phyloP scores from a whole-genome alignment of 2,888 invertebrate species.

The Gastracanthus pulcherrimus region DNA sequence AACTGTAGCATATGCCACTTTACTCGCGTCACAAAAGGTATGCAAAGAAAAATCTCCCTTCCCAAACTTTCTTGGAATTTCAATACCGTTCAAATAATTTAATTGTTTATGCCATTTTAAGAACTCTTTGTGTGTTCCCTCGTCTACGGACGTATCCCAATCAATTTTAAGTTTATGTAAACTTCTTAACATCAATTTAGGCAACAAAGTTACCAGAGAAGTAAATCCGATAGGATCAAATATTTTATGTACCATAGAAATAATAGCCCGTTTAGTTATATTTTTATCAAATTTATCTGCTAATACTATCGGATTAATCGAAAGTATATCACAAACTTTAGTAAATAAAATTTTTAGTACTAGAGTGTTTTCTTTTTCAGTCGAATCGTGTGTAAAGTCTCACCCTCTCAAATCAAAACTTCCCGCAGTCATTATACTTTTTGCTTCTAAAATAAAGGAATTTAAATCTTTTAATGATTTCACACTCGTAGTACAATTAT shows the following conservation, averaged over 20 bases:
- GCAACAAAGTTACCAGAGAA: constrained; percentile 54
- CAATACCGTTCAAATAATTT: constrained; percentile 48
- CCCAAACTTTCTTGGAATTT: constrained; percentile 58
- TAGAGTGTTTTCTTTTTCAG: constrained; percentile 31
- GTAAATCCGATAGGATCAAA: constrained; percentile 61
- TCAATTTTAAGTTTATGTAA: constrained; percentile 47
- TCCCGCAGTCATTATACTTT: constrained; percentile 46
- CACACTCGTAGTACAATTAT: constrained; percentile 61
- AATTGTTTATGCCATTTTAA: constrained; percentile 32
- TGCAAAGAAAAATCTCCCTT: constrained; percentile 61
- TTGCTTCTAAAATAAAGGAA: constrained; percentile 39
- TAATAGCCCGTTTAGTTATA: constrained; percentile 59
- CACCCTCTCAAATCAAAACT: constrained; percentile 60
- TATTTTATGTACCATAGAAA: constrained; percentile 57
- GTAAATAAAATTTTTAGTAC: constrained; percentile 57
- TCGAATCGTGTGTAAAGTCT: constrained; percentile 48
- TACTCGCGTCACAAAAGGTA: constrained; percentile 66
- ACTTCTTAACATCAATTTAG: constrained; percentile 57
- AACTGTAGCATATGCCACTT: constrained; percentile 64
- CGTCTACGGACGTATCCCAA: constrained; percentile 57
- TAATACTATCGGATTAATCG: constrained; percentile 30
- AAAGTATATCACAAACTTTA: constrained; percentile 51
- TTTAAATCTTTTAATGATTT: constrained; percentile 44
- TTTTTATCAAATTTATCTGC: constrained; percentile 2
- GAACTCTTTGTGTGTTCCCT: constrained; percentile 33